A percentile compares a stretch with the other conserved stretches of the same genome.
Conservation (phyloP, 2,888 invertebrate genomes). For the Agrilus mali region DNA sequence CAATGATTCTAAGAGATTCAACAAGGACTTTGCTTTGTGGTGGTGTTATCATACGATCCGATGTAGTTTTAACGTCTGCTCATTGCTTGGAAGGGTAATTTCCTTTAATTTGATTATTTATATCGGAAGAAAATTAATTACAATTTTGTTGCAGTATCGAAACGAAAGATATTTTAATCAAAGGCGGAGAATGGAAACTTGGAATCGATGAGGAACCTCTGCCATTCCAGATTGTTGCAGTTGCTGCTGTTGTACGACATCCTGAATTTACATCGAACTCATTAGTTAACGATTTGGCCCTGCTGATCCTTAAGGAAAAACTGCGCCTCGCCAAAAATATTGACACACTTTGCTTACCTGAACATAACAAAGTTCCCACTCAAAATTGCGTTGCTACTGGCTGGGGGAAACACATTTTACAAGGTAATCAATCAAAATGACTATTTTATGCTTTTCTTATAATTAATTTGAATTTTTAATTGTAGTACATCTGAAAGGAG, state of each 20-base stretch:
- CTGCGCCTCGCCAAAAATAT: slow-evolving; percentile 55
- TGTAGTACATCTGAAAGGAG: slow-evolving; percentile 60
- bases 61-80: slow-evolving; percentile 67
- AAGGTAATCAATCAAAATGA: slow-evolving; percentile 42
- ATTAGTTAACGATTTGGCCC: slow-evolving; percentile 55
- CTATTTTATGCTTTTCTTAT: too few relatives aligned
- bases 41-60: slow-evolving; percentile 62
- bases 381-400: slow-evolving; percentile 64
- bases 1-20: slow-evolving; percentile 61
- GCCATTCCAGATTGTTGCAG: slow-evolving; percentile 65
- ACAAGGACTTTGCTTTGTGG: slow-evolving; percentile 65
- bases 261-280: slow-evolving; percentile 52
- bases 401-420: slow-evolving; percentile 69
- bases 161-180: slow-evolving; percentile 57
- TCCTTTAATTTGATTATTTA: not conserved
- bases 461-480: slow-evolving; percentile 13
- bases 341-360: slow-evolving; percentile 58
- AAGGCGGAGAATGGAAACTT: slow-evolving; percentile 75
- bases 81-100: slow-evolving; percentile 65
- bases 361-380: slow-evolving; percentile 44
- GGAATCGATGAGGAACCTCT: slow-evolving; percentile 70
- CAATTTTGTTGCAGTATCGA: slow-evolving; percentile 37
- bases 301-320: slow-evolving; percentile 53
- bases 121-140: not conserved
- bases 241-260: slow-evolving; percentile 55